phyloP scores from a whole-genome alignment of 2,888 invertebrate genomes.

The Torymus auratus region DNA sequence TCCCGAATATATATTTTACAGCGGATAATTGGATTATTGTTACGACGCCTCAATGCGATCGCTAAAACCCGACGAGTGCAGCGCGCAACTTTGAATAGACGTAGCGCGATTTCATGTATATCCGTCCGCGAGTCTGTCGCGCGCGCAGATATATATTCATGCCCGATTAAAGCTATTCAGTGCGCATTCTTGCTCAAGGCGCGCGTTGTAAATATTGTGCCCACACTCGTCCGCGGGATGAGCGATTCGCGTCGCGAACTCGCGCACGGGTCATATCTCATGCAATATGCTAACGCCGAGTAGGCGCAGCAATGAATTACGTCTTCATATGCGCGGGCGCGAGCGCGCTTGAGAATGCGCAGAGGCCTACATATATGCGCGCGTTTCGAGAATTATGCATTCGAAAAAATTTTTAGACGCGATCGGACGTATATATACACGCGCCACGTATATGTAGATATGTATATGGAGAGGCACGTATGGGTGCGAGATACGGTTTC shows the following conservation, averaged over 20 bases:
- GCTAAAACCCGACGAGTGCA: too few species aligned
- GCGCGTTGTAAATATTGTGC: constrained; percentile 60
- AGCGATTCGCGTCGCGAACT: constrained; percentile 58
- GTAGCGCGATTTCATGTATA: constrained; percentile 1
- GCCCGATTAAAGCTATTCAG: constrained; percentile 49
- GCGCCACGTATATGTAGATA: background rate
- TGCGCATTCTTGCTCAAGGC: constrained; percentile 58
- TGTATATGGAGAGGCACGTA: background rate
- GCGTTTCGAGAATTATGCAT: constrained; percentile 41
- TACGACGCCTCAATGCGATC: background rate
- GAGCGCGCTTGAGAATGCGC: background rate
- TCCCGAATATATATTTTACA: constrained; percentile 12
- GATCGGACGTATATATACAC: too few species aligned
- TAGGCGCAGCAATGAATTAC: constrained; percentile 70
- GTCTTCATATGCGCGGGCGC: constrained; percentile 62
- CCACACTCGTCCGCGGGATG: constrained; percentile 58
- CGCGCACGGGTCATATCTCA: constrained; percentile 55
- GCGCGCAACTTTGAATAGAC: constrained; percentile 15
- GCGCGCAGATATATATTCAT: constrained; percentile 7
- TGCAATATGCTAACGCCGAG: constrained; percentile 64
- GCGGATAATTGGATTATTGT: constrained; percentile 46
- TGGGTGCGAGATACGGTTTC: constrained; percentile 15
- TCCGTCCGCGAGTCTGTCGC: background rate
- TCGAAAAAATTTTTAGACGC: background rate
- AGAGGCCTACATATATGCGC: background rate